Evolutionary conservation across 2,113 vertebrate species (phyloP).

Genomic region (Coptodon bakossiorum): DNA sequence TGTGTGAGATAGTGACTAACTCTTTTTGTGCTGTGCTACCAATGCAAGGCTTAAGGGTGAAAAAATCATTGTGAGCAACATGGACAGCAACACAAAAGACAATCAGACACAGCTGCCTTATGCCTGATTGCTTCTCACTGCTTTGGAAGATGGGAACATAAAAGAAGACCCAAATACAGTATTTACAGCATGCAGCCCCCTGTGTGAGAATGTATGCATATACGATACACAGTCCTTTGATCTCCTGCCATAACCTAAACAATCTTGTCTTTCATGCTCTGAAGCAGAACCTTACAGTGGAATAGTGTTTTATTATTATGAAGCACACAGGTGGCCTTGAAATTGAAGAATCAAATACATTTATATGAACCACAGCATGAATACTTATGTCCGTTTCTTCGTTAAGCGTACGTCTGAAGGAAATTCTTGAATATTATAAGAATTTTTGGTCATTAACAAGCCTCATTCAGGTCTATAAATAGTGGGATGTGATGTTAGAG

Average conservation of each 20-base stretch:
- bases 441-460: not conserved
- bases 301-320: not conserved
- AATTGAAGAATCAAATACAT: not conserved
- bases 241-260: not conserved
- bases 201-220: not conserved
- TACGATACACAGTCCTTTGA: not conserved
- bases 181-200: not conserved
- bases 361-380: not conserved
- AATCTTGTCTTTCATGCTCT: not conserved
- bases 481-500: not conserved
- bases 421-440: not conserved
- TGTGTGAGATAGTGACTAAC: not conserved
- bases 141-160: not conserved
- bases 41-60: constrained; percentile 32
- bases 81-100: constrained; percentile 46
- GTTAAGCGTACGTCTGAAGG: not conserved
- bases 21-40: constrained; percentile 14
- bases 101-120: constrained; percentile 44
- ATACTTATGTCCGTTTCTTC: not conserved
- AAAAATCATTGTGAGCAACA: constrained; percentile 37
- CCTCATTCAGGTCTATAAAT: not conserved
- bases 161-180: constrained; percentile 1
- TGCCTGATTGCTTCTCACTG: constrained; percentile 30
- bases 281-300: not conserved
- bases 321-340: not conserved